These are phyloP conservation scores for Parauchenoglanis punctatus DNA, from an alignment of 2,797 vertebrate genomes.

Conservation along the genomic window DNA sequence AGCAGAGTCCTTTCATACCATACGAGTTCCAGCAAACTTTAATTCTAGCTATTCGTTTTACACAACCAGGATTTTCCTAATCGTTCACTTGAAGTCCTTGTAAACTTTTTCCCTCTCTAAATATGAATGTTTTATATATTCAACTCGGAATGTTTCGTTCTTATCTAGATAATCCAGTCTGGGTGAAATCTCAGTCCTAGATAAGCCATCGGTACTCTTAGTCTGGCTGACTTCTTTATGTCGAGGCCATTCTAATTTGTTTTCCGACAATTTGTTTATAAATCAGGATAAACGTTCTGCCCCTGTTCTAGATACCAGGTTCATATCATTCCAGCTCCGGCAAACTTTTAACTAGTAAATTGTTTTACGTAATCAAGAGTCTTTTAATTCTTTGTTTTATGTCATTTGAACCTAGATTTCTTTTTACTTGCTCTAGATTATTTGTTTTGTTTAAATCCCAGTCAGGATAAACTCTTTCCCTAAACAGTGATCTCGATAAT, in stretches of 20 bases:
- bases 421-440: too few relatives aligned
- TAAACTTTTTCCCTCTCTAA: too few relatives aligned
- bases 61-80: too few relatives aligned
- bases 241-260: not conserved
- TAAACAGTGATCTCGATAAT: not conserved
- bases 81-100: too few relatives aligned
- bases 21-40: too few relatives aligned
- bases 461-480: not conserved
- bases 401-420: too few relatives aligned
- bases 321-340: not conserved
- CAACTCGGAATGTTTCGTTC: too few relatives aligned
- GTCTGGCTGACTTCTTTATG: not conserved
- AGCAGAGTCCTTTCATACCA: too few relatives aligned
- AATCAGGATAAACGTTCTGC: not conserved
- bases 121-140: too few relatives aligned
- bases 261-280: not conserved
- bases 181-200: not conserved
- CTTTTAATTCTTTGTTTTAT: too few relatives aligned
- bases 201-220: not conserved
- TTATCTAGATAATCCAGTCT: too few relatives aligned
- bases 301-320: not conserved
- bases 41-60: too few relatives aligned
- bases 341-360: not conserved
- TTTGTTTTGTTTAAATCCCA: not conserved
- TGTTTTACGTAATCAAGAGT: not conserved